Percentiles rank a stretch among this genome's conserved stretches.
These are phyloP conservation scores for Acronicta alni DNA, from an alignment of 2,888 invertebrate species.

Conservation along the genomic window DNA sequence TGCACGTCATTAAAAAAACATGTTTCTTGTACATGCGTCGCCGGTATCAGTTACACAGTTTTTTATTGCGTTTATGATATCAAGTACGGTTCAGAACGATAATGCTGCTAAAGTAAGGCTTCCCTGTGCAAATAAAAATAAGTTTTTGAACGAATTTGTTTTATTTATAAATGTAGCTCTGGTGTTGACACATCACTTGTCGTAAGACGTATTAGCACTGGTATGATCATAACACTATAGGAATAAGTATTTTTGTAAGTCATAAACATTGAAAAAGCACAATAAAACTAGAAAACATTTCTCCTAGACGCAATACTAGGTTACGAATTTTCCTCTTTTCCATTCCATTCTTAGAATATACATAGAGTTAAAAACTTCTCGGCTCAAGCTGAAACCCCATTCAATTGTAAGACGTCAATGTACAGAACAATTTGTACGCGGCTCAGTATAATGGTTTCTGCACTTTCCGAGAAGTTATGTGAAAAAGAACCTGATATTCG, in stretches of 20 bases:
- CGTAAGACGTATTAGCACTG: no score
- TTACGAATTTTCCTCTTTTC: neutral
- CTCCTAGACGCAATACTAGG: neutral
- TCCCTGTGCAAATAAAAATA: conserved; percentile 15
- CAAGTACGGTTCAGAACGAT: conserved; percentile 8
- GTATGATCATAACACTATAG: no score
- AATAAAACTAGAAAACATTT: neutral
- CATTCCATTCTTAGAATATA: neutral
- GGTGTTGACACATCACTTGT: no score
- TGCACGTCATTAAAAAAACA: conserved; percentile 43
- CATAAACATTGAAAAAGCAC: no score
- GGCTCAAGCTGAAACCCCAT: conserved; percentile 8
- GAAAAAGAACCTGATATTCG: conserved; percentile 38
- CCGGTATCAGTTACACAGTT: conserved; percentile 30
- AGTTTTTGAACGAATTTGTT: neutral
- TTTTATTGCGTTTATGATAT: conserved; percentile 31
- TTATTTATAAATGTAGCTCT: no score
- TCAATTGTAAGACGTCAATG: conserved; percentile 20
- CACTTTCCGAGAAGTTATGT: conserved; percentile 34
- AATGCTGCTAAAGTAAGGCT: conserved; percentile 14
- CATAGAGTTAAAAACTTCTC: neutral
- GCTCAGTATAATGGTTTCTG: conserved; percentile 33
- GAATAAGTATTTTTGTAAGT: no score
- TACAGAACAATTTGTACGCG: conserved; percentile 27
- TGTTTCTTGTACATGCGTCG: conserved; percentile 35